phyloP scores from a whole-genome alignment of 2,888 invertebrate genomes.

The Aleiodes leptofemur region DNA sequence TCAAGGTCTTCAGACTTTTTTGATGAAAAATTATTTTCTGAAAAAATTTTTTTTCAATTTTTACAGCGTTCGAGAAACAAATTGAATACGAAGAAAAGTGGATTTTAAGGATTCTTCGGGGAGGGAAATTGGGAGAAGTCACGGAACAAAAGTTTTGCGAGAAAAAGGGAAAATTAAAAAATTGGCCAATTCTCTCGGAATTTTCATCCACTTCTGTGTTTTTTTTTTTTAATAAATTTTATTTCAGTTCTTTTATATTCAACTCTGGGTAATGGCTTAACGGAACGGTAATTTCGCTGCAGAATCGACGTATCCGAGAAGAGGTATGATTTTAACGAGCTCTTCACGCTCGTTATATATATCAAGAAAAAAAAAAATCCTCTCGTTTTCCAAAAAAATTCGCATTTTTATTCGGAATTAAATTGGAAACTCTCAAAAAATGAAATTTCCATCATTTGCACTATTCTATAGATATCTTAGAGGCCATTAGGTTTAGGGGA shows the following conservation, averaged over 20 bases:
- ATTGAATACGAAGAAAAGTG: too few relatives aligned
- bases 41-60: too few relatives aligned
- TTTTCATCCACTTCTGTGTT: neutral
- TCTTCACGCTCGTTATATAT: slow-evolving; percentile 38
- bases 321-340: slow-evolving; percentile 38
- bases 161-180: too few relatives aligned
- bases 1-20: too few relatives aligned
- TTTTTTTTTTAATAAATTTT: slow-evolving; percentile 21
- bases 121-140: too few relatives aligned
- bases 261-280: slow-evolving; percentile 11
- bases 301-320: slow-evolving; percentile 3
- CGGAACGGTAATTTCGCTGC: neutral
- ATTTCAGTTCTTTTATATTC: slow-evolving; percentile 12
- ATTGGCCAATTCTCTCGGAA: too few relatives aligned
- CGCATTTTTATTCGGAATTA: neutral
- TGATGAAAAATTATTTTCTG: too few relatives aligned
- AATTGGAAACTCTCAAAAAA: neutral
- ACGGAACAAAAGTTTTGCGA: too few relatives aligned
- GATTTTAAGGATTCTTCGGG: too few relatives aligned
- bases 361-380: slow-evolving; percentile 40
- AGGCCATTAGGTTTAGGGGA: too few relatives aligned
- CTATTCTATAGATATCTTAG: too few relatives aligned
- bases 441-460: neutral
- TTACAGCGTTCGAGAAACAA: too few relatives aligned
- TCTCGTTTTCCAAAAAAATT: neutral